Evolutionary conservation across 2,888 invertebrate species (phyloP), one percentile per base, ranked within the genome.

Genomic region (Tineola bisselliella): DNA sequence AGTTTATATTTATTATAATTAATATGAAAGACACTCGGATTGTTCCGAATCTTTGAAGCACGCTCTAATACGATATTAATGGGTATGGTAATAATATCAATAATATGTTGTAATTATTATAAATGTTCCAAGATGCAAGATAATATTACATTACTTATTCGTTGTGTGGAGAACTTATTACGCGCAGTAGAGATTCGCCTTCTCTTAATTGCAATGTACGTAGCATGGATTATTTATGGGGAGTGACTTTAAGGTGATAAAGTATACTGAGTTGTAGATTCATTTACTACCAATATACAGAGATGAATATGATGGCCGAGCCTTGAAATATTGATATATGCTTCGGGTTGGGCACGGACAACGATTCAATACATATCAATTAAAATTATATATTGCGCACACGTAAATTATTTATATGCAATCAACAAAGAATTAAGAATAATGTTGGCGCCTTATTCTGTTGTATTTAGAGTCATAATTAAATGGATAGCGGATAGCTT

Each of bases 21-120:
- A n/a, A n/a, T n/a, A n/a, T n/a, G n/a, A n/a, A n/a, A n/a, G 25
- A 25, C 25, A 25, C 25, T 25, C 25, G 6, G 4, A 4, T 25
- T 25, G 10, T 38, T 38, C 10, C 38, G 10, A 38, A 2, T 2
- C 10, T 38, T 38, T 6, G 3, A 56, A 56, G 56, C n/a, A 56
- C 8, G 11, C 19, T 17, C 54, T 19, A 71, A 75, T 74, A 72
- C 70, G 70, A 77, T 77, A 81, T 81, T 80, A 82, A 83, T 81
- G 75, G 68, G 72, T 73, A n/a, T n/a, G n/a, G n/a, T n/a, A n/a
- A n/a, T n/a, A n/a, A n/a, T 79, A 81, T 81, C 82, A 79, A 79
- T 81, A 74, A 69, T 72, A 70, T 77, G 76, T 81, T 80, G 80
- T 80, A 80, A 83, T 83, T 83, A 82, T 82, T 78, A 82, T 82